phyloP scores from a whole-genome alignment of 2,888 invertebrate species.

The Tupiocoris notatus region DNA sequence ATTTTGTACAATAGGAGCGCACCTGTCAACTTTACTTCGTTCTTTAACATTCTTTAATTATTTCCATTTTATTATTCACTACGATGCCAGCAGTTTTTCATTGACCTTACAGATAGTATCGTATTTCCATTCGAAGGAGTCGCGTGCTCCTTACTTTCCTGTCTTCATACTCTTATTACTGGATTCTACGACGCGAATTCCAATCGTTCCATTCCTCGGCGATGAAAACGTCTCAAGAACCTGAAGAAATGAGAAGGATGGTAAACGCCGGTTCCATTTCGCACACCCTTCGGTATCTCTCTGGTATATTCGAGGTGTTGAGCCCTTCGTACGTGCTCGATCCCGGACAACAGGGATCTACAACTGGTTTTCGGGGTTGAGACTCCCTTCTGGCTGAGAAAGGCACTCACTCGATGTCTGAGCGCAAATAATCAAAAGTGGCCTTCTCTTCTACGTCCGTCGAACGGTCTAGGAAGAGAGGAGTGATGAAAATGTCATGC shows the following conservation, averaged over 20 bases:
- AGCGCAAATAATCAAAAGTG: slow-evolving; percentile 23
- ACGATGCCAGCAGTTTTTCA: too few species aligned
- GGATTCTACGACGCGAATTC: not conserved
- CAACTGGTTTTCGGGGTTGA: not conserved
- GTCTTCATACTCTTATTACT: not conserved
- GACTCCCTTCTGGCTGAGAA: not conserved
- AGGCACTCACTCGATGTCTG: not conserved
- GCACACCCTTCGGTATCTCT: not conserved
- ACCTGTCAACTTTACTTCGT: too few species aligned
- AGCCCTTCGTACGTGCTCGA: slow-evolving; percentile 29
- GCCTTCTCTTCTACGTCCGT: not conserved
- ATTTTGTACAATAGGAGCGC: too few species aligned
- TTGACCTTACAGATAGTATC: too few species aligned
- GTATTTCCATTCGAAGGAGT: too few species aligned
- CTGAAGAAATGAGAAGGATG: too few species aligned
- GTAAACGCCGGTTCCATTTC: not conserved
- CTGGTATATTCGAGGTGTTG: slow-evolving; percentile 2
- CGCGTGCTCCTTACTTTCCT: too few species aligned
- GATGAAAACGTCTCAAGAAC: not conserved
- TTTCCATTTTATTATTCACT: too few species aligned
- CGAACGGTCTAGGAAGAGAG: too few species aligned
- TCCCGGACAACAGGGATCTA: slow-evolving; percentile 21
- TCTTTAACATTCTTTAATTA: too few species aligned
- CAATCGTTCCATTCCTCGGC: not conserved
- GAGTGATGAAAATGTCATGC: too few species aligned